Conservation (phyloP, 2,888 invertebrate genomes). For the Eumerus sabulonum region DNA sequence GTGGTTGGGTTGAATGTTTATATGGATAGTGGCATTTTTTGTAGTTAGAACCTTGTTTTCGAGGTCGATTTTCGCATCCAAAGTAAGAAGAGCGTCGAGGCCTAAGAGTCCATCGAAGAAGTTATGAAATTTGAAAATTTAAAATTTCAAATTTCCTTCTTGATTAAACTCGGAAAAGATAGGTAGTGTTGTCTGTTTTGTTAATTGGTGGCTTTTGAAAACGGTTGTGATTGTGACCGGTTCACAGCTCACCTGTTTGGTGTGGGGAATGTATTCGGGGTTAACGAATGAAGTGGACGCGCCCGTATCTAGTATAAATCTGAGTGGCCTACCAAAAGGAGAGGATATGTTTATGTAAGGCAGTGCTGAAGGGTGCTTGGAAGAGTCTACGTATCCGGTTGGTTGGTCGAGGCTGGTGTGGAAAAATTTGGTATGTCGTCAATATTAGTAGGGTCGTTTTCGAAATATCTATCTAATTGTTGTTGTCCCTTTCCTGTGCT, state of each 20-base stretch:
- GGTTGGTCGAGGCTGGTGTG: conserved; percentile 10
- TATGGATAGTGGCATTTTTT: conserved; percentile 2
- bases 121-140: no score
- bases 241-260: conserved; percentile 24
- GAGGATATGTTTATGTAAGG: conserved; percentile 48
- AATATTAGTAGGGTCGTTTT: conserved; percentile 11
- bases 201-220: no score
- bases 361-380: conserved; percentile 24
- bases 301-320: conserved; percentile 38
- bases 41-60: conserved; percentile 1
- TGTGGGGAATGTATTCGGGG: conserved; percentile 42
- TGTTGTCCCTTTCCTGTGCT: neutral
- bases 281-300: conserved; percentile 52
- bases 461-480: conserved; percentile 14
- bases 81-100: conserved; percentile 7
- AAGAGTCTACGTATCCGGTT: conserved; percentile 11
- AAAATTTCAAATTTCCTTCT: no score
- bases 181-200: no score
- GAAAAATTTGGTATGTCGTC: conserved; percentile 4
- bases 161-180: no score
- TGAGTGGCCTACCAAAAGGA: conserved; percentile 38
- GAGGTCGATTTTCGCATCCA: conserved; percentile 31
- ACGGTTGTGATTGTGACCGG: no score
- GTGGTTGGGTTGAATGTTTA: conserved; percentile 10
- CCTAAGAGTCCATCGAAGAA: conserved; percentile 38